Percentiles rank a stretch among this genome's conserved stretches.
Conservation (phyloP, 2,113 vertebrate species). For the Ancistrus triradiatus region DNA sequence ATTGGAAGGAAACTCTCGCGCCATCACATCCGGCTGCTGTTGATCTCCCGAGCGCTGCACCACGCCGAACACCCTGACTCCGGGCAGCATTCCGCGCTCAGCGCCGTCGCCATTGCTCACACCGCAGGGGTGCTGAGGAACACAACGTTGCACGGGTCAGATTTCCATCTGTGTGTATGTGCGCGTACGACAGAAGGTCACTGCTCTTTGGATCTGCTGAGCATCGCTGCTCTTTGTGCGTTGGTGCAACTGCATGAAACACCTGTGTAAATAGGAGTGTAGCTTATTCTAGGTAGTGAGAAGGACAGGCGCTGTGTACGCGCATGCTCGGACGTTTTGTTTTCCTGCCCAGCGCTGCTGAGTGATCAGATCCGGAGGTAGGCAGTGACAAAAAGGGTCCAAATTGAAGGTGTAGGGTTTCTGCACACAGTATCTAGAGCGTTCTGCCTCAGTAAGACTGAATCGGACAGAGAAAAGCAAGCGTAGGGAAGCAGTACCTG, state of each 20-base stretch:
- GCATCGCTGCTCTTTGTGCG: neutral
- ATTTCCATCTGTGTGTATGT: slow-evolving; percentile 52
- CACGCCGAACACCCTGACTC: slow-evolving; percentile 79
- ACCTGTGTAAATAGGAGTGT: slow-evolving; percentile 21
- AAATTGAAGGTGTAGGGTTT: slow-evolving; percentile 63
- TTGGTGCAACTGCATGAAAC: slow-evolving; percentile 12
- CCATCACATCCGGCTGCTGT: slow-evolving; percentile 87
- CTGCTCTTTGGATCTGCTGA: neutral
- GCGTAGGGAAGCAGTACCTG: too few relatives aligned
- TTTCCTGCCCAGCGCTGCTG: slow-evolving; percentile 26
- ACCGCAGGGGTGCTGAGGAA: slow-evolving; percentile 72
- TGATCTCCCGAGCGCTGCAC: slow-evolving; percentile 80
- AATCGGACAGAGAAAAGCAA: too few relatives aligned
- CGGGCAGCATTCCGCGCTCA: slow-evolving; percentile 65
- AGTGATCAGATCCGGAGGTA: slow-evolving; percentile 43
- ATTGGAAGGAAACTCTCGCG: slow-evolving; percentile 84
- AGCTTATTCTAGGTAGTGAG: neutral
- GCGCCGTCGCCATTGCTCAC: slow-evolving; percentile 73
- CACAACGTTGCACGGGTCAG: slow-evolving; percentile 58
- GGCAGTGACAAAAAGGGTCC: slow-evolving; percentile 44
- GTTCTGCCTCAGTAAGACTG: neutral
- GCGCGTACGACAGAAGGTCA: slow-evolving; percentile 1
- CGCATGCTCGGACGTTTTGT: neutral
- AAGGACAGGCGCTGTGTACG: neutral
- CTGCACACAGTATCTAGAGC: slow-evolving; percentile 47